Base-by-base conservation (phyloP, 2,113 vertebrate genomes). In the Emydocephalus ijimae region DNA sequence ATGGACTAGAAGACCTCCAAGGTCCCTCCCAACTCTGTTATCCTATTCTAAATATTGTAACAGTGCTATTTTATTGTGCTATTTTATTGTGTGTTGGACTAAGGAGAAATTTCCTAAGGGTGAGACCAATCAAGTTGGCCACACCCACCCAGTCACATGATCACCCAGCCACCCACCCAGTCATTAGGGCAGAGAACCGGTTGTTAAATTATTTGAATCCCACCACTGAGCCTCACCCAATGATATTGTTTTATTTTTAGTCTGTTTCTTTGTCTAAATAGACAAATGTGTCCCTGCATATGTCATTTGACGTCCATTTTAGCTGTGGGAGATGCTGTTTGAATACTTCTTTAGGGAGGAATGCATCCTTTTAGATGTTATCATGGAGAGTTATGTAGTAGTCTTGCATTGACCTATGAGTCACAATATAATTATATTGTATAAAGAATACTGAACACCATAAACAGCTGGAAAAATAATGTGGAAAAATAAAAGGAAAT, bases 341-440 rank as follows among this genome's bases (percentile, higher is more conserved):
- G 34, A 43, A 21, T 81, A 81, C 34, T 23, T 81, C 34, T 43
- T 81, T 57, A 21, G 26, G 48, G 3, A 23, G 15, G 54, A 50
- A 29, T 23, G 18, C 23, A 43, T 88, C 10, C 6, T 24, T 54
- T 55, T 92, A 12, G 5, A 74, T 55, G 43, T 54, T 74, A 74
- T 14, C n/a, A 24, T 1, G 52, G 48, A 55, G 21, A 69, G 61
- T 61, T 59, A 26, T 87, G 0, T 24, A 20, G 56, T 87, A 24
- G 59, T 45, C n/a, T 39, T 55, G 50, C n/a, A 55, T 74, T 23
- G 89, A 92, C 89, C 48, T 24, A 85, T 86, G 56, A 55, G 9
- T 64, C 57, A 18, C 39, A 14, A 20, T 6, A 45, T 8, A 61
- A 50, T 87, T 20, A 39, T 8, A 26, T 1, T 0, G 0, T 23